Conservation (phyloP, 2,797 vertebrate genomes). For the Hipposideros larvatus region DNA sequence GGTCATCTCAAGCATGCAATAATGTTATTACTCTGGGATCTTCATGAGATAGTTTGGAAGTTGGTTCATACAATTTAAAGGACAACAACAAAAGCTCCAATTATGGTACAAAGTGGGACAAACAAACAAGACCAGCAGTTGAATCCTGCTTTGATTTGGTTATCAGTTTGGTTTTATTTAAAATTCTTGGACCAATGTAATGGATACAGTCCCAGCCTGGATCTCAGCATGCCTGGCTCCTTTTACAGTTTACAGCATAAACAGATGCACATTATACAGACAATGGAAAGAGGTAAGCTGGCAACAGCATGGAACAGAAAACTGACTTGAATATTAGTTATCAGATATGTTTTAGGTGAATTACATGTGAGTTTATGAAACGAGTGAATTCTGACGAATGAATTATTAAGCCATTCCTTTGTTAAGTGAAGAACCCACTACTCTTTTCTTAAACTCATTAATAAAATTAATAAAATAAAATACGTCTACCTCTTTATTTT, state of each 20-base stretch:
- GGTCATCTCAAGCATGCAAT: neutral
- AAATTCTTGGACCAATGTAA: neutral
- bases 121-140: neutral
- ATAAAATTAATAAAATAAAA: constrained; percentile 19
- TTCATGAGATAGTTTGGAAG: neutral
- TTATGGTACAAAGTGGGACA: neutral
- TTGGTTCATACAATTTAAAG: neutral
- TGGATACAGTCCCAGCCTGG: neutral
- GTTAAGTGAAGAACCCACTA: neutral
- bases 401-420: neutral
- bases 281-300: neutral
- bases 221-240: neutral
- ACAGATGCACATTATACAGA: neutral
- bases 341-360: neutral
- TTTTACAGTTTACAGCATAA: neutral
- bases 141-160: neutral
- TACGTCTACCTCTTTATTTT: neutral
- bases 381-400: neutral
- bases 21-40: neutral
- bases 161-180: constrained; percentile 37
- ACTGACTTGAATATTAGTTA: neutral
- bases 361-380: neutral
- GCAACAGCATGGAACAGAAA: neutral
- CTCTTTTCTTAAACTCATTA: constrained; percentile 23
- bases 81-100: neutral